Evolutionary conservation across 2,888 invertebrate genomes (phyloP).

Genomic region (Erebia ligea): DNA sequence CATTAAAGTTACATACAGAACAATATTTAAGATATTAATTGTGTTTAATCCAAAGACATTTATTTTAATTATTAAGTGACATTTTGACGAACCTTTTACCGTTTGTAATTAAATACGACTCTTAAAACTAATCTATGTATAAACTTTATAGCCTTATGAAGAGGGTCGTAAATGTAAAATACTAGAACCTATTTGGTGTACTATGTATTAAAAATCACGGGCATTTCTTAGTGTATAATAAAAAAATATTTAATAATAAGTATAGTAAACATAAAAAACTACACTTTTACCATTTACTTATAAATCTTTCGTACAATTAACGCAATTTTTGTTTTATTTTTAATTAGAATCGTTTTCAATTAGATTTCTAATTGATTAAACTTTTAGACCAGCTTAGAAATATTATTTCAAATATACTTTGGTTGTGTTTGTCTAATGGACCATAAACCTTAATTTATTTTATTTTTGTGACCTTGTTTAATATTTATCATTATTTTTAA

Average conservation of each 20-base stretch:
- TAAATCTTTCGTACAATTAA: neutral
- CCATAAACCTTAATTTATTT: constrained; percentile 31
- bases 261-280: neutral
- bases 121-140: too few species aligned
- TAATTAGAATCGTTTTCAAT: too few species aligned
- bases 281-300: neutral
- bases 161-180: neutral
- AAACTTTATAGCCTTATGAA: too few species aligned
- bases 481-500: neutral
- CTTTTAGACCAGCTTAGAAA: neutral
- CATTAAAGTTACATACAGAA: neutral
- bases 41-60: constrained; percentile 2
- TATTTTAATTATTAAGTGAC: neutral
- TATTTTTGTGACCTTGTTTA: constrained; percentile 32
- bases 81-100: neutral
- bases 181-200: neutral
- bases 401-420: constrained; percentile 9
- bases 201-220: neutral
- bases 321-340: neutral
- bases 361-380: too few species aligned
- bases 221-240: neutral
- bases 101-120: too few species aligned
- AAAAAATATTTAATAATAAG: neutral
- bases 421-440: constrained; percentile 34
- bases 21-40: neutral